A percentile compares a stretch with the other conserved stretches of the same genome.
phyloP scores from a whole-genome alignment of 2,797 vertebrate species.

The Chaunax sp. region DNA sequence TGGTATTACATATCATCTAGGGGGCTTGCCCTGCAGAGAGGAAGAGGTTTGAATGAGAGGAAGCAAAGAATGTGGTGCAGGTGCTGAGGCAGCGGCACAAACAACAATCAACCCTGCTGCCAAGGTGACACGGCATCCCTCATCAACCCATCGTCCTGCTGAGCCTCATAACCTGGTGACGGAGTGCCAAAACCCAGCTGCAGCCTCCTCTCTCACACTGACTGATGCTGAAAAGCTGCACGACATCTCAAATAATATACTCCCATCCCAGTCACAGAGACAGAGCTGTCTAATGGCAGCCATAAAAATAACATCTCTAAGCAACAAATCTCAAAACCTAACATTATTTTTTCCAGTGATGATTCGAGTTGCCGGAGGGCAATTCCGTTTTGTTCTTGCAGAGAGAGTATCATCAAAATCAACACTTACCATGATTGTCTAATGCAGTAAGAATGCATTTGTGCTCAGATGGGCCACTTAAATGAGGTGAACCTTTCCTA shows the following conservation, averaged over 20 bases:
- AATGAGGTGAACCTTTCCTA: constrained; percentile 12
- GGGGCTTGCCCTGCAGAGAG: background rate
- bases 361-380: background rate
- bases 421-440: background rate
- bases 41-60: constrained; percentile 13
- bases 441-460: constrained; percentile 4
- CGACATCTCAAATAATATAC: constrained; percentile 25
- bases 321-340: constrained; percentile 36
- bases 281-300: constrained; percentile 23
- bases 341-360: background rate
- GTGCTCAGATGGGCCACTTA: background rate
- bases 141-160: constrained; percentile 9
- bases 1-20: background rate
- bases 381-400: constrained; percentile 16
- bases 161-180: constrained; percentile 35
- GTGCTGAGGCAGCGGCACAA: background rate
- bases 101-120: constrained; percentile 29
- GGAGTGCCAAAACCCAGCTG: constrained; percentile 15
- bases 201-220: constrained; percentile 4
- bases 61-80: constrained; percentile 12
- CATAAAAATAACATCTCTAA: constrained; percentile 24
- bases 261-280: background rate
- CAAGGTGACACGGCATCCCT: constrained; percentile 40
- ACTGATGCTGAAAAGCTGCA: constrained; percentile 22
- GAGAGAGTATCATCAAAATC: constrained; percentile 22